These are phyloP conservation scores for Deilephila elpenor DNA, from an alignment of 2,888 invertebrate species.

Conservation along the genomic window DNA sequence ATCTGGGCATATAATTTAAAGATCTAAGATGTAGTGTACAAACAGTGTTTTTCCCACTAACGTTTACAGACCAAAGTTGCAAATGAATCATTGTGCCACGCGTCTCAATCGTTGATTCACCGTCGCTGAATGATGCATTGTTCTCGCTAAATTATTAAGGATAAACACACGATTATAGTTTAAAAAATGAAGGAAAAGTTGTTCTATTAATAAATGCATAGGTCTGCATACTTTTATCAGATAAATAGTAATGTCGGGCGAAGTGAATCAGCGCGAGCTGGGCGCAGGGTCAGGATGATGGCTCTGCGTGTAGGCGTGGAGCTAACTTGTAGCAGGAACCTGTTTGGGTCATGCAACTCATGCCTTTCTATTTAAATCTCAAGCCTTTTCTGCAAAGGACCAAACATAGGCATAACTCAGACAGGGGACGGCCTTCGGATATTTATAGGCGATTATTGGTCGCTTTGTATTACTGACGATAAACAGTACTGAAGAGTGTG, in stretches of 20 bases:
- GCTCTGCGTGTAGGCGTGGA: constrained; percentile 67
- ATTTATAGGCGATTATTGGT: constrained; percentile 55
- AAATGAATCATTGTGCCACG: constrained; percentile 55
- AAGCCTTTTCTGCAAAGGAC: constrained; percentile 66
- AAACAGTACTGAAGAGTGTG: background rate
- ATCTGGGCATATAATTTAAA: constrained; percentile 3
- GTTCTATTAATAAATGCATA: constrained; percentile 3
- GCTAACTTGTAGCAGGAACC: constrained; percentile 71
- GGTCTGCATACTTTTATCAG: background rate
- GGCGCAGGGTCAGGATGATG: constrained; percentile 68
- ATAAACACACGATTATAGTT: constrained; percentile 12
- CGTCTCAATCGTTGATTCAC: constrained; percentile 57
- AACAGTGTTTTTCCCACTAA: constrained; percentile 24
- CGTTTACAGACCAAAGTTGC: constrained; percentile 31
- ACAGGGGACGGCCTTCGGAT: constrained; percentile 58
- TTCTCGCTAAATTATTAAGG: constrained; percentile 53
- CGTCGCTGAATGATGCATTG: constrained; percentile 61
- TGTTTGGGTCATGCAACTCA: constrained; percentile 80
- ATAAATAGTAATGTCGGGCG: constrained; percentile 22
- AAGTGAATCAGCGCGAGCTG: constrained; percentile 68
- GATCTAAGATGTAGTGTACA: constrained; percentile 24
- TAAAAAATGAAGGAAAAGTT: constrained; percentile 1
- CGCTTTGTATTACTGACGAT: constrained; percentile 39
- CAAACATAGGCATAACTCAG: constrained; percentile 52
- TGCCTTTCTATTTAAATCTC: constrained; percentile 76